Evolutionary conservation across 1,140 invertebrate species (phyloP).

Genomic region (Camponotus pennsylvanicus): DNA sequence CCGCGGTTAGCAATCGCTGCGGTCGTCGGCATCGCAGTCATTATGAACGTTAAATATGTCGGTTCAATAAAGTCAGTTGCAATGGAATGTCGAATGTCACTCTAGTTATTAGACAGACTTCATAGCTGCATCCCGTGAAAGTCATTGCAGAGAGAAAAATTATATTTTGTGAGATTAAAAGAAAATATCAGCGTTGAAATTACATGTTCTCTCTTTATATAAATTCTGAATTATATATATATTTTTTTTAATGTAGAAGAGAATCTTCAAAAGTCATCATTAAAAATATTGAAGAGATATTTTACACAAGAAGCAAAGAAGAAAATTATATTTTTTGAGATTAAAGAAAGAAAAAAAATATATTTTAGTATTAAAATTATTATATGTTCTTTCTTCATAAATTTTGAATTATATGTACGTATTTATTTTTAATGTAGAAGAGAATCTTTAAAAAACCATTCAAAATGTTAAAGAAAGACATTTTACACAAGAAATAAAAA

Average conservation of each 20-base stretch:
- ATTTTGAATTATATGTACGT: too few species aligned
- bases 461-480: neutral
- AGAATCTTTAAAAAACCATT: neutral
- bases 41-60: slow-evolving; percentile 60
- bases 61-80: slow-evolving; percentile 54
- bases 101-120: slow-evolving; percentile 6
- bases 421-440: neutral
- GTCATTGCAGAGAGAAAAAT: neutral
- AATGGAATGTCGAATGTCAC: slow-evolving; percentile 26
- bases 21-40: slow-evolving; percentile 51
- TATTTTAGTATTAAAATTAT: too few species aligned
- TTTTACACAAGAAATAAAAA: neutral
- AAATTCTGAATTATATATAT: too few species aligned
- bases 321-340: too few species aligned
- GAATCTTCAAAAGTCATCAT: neutral
- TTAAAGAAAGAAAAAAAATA: too few species aligned
- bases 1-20: slow-evolving; percentile 64
- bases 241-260: neutral
- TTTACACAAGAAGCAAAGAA: neutral
- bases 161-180: neutral
- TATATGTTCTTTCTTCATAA: too few species aligned
- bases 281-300: neutral
- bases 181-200: neutral
- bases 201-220: too few species aligned
- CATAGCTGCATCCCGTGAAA: slow-evolving; percentile 14